Evolutionary conservation across 2,888 invertebrate genomes (phyloP), one percentile per base, ranked within the genome.

Genomic region (Drosophila paramelanica): DNA sequence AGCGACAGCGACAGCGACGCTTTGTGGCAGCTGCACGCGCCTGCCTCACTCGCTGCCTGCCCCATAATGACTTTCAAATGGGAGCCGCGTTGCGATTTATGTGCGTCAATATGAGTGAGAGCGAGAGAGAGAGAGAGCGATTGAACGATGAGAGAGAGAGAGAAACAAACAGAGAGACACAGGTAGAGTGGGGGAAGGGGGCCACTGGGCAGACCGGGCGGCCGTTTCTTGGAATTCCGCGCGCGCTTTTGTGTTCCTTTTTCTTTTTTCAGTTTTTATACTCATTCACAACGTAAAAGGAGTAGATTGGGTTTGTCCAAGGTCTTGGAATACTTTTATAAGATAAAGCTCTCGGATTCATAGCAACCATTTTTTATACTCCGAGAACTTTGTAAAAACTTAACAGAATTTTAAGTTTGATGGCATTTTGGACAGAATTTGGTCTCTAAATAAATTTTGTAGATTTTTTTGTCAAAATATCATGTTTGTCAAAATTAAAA

Each of bases 41-140:
- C 88, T 88, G 67, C 60, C 66, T 47, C 42, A 25, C 61, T 61
- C 58, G 13, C 46, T 50, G 69, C 33, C 53, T 59, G 60, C 70
- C 68, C 82, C 75, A 88, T 83, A 85, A 88, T 83, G 88, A 88
- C 77, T 83, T 88, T 83, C 82, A 83, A 83, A 83, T 83, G 88
- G 88, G 68, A 82, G 86, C 82, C 88, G 88, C 83, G 57, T 59
- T 67, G 83, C 83, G 83, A 84, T 82, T 86, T 84, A 86, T 84
- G 83, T 86, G 80, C 88, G 83, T 88, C 88, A 77, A 79, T 74
- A 10, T 14, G 17, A 17, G 8, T 2, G 13, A 0, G 13, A 5
- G 38, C n/a, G 13, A 31, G 7, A 23, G 1, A 10, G 25, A 36
- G 31, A 20, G 51, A 13, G 11, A 41, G 11, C n/a, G n/a, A n/a